phyloP scores from a whole-genome alignment of 2,888 invertebrate species.

The Hemistola chrysoprasaria region DNA sequence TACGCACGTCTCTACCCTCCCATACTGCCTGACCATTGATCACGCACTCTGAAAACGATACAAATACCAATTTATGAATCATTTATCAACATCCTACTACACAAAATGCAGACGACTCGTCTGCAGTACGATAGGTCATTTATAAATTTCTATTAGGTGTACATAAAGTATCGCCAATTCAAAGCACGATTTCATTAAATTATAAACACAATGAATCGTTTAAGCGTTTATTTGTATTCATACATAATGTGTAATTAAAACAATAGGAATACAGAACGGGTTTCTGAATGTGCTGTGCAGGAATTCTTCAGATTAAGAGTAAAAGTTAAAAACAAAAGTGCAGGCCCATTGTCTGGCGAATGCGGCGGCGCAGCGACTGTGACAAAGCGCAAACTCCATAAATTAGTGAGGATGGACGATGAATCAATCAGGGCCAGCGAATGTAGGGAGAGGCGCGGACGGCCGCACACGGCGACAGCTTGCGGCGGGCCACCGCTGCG shows the following conservation, averaged over 20 bases:
- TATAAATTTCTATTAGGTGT: conserved; percentile 20
- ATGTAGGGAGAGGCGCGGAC: conserved; percentile 49
- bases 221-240: conserved; percentile 35
- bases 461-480: conserved; percentile 59
- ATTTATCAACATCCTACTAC: conserved; percentile 1
- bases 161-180: conserved; percentile 29
- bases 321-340: conserved; percentile 55
- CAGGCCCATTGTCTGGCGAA: conserved; percentile 56
- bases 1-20: conserved; percentile 90
- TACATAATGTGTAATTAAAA: conserved; percentile 43
- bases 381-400: conserved; percentile 66
- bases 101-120: conserved; percentile 27
- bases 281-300: conserved; percentile 35
- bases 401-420: conserved; percentile 68
- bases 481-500: conserved; percentile 38
- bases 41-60: conserved; percentile 85
- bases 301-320: conserved; percentile 43
- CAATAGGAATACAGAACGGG: conserved; percentile 40
- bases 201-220: conserved; percentile 40
- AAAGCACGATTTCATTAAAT: conserved; percentile 37
- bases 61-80: conserved; percentile 8
- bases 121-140: conserved; percentile 18
- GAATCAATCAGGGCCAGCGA: conserved; percentile 71
- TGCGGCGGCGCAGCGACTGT: conserved; percentile 49
- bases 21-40: conserved; percentile 92